These are phyloP conservation scores for Lordiphosa collinella DNA, from an alignment of 1,140 invertebrate species.

Conservation along the genomic window DNA sequence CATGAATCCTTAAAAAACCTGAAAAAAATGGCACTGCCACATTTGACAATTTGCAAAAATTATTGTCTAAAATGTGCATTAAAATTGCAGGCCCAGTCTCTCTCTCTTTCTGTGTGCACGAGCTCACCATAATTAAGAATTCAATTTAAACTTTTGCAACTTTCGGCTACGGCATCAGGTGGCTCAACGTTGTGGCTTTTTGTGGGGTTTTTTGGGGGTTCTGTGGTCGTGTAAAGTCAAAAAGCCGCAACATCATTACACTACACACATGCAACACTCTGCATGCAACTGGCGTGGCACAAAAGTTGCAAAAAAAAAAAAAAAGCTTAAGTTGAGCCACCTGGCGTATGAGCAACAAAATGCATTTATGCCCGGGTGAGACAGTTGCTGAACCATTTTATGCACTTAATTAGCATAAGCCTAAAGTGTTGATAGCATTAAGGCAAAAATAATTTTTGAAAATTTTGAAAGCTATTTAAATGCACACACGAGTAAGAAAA, in stretches of 20 bases:
- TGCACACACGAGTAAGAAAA: no score
- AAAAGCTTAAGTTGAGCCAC: conserved; percentile 3
- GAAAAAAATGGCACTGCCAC: conserved; percentile 7
- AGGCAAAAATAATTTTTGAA: no score
- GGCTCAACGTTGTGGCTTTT: conserved; percentile 34
- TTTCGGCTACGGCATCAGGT: conserved; percentile 9
- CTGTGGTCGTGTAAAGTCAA: conserved; percentile 43
- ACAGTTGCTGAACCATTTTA: not conserved
- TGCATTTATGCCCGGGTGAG: conserved; percentile 17
- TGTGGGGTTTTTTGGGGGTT: conserved; percentile 13
- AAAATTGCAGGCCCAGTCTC: conserved; percentile 19
- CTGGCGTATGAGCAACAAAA: conserved; percentile 30
- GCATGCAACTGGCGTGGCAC: conserved; percentile 26
- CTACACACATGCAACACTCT: conserved; percentile 17
- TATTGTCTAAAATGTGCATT: conserved; percentile 37
- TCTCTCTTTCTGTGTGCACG: not conserved
- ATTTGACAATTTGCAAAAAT: conserved; percentile 27
- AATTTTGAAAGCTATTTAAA: no score
- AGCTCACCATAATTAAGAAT: conserved; percentile 47
- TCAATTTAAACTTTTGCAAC: conserved; percentile 51
- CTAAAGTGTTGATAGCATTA: no score
- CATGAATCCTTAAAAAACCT: conserved; percentile 25
- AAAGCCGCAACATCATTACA: conserved; percentile 55
- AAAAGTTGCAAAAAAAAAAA: conserved; percentile 14
- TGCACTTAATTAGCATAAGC: conserved; percentile 6